Evolutionary conservation across 2,113 vertebrate genomes (phyloP).

Genomic region (Lucifuga dentata): DNA sequence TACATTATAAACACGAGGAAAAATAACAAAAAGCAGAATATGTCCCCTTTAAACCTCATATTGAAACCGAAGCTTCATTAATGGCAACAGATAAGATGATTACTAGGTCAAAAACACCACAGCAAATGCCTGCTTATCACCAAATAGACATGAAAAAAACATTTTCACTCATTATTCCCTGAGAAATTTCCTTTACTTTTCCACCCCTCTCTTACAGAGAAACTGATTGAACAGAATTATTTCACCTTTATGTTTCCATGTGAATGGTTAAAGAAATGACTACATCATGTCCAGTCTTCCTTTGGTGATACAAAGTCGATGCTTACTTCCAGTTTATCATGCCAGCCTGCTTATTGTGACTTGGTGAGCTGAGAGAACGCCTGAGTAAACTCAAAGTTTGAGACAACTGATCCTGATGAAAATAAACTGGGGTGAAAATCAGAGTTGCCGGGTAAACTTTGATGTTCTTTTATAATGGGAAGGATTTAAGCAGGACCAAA

Average conservation of each 20-base stretch:
- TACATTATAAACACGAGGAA: no score
- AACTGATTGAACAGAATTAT: no score
- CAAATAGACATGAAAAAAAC: no score
- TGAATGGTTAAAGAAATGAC: slow-evolving; percentile 6
- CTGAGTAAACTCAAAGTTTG: slow-evolving; percentile 15
- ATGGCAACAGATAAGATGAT: no score
- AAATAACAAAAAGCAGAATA: no score
- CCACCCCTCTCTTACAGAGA: no score
- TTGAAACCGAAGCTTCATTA: no score
- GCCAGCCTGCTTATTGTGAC: not conserved
- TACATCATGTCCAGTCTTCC: not conserved
- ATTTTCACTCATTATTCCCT: no score
- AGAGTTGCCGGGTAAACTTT: slow-evolving; percentile 35
- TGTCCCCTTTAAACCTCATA: no score
- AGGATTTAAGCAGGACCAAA: slow-evolving; percentile 47
- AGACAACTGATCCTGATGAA: slow-evolving; percentile 34
- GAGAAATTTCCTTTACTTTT: no score
- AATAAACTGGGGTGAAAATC: slow-evolving; percentile 49
- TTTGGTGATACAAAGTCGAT: slow-evolving; percentile 19
- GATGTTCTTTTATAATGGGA: slow-evolving; percentile 24
- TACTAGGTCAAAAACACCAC: no score
- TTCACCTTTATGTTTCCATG: not conserved
- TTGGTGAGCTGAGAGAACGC: slow-evolving; percentile 2
- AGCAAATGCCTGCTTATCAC: no score
- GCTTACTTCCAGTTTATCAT: slow-evolving; percentile 14